These are phyloP conservation scores for Okapia johnstoni DNA, from an alignment of 2,113 vertebrate species.

Conservation along the genomic window DNA sequence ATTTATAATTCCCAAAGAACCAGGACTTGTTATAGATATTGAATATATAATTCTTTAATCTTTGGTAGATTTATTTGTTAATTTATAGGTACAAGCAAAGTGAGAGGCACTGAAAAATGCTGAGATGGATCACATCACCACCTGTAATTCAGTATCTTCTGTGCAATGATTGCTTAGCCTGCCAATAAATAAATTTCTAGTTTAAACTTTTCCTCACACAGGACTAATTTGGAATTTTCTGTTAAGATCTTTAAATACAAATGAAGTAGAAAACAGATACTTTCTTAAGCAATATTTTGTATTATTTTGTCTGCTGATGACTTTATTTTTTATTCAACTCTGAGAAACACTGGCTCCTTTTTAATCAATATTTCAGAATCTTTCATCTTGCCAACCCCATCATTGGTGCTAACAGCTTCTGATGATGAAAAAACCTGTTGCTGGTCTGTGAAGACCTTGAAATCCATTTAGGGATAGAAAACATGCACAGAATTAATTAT, in stretches of 20 bases:
- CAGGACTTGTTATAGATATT: not conserved
- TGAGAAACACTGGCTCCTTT: not conserved
- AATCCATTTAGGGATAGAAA: not conserved
- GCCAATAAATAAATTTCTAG: not conserved
- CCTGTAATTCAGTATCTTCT: not conserved
- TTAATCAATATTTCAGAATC: not conserved
- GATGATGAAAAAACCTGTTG: not conserved
- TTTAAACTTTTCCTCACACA: not conserved
- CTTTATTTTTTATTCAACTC: not conserved
- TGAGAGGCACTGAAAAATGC: not conserved
- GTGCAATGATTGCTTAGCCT: not conserved
- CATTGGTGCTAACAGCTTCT: not conserved
- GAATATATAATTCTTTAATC: not conserved
- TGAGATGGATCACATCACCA: not conserved
- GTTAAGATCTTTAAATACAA: not conserved
- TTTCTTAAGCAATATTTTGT: not conserved
- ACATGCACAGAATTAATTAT: not conserved
- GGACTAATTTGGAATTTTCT: not conserved
- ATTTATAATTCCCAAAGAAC: not conserved
- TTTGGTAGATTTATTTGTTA: not conserved
- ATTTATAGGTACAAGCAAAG: not conserved
- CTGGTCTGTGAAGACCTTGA: not conserved
- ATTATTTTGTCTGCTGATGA: not conserved
- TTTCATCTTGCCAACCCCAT: not conserved
- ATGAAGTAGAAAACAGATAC: not conserved